phyloP scores from a whole-genome alignment of 2,888 invertebrate species.

The Cynaeus angustus region DNA sequence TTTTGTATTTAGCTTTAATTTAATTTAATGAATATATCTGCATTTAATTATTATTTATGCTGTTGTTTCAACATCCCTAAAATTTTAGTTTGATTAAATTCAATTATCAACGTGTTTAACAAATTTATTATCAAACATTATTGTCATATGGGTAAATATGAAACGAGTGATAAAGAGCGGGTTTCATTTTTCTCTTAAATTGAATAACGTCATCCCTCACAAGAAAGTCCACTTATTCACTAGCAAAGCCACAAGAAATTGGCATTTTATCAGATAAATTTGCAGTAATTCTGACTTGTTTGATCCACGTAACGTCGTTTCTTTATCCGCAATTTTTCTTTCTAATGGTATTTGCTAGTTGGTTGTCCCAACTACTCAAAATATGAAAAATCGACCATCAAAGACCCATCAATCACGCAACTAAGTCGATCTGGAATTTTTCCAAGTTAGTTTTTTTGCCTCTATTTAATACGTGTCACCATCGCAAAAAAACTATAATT shows the following conservation, averaged over 20 bases:
- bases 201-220: constrained; percentile 23
- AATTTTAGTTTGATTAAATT: too few relatives aligned
- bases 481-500: constrained; percentile 25
- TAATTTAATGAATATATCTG: too few relatives aligned
- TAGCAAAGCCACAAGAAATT: constrained; percentile 23
- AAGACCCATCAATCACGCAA: constrained; percentile 4
- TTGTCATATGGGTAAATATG: too few relatives aligned
- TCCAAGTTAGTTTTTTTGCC: neutral
- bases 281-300: constrained; percentile 25
- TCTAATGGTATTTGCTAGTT: neutral
- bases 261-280: constrained; percentile 35
- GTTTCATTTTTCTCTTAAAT: neutral
- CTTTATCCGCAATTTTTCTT: neutral
- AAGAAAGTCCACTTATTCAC: constrained; percentile 22
- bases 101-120: too few relatives aligned
- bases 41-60: too few relatives aligned
- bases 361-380: neutral
- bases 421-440: constrained; percentile 26
- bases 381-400: neutral
- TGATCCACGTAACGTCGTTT: constrained; percentile 30
- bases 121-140: too few relatives aligned
- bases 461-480: too few relatives aligned
- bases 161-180: too few relatives aligned
- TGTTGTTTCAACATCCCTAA: too few relatives aligned
- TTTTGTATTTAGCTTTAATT: too few relatives aligned